Evolutionary conservation across 2,797 vertebrate genomes (phyloP).

Genomic region (Gymnocypris eckloni): DNA sequence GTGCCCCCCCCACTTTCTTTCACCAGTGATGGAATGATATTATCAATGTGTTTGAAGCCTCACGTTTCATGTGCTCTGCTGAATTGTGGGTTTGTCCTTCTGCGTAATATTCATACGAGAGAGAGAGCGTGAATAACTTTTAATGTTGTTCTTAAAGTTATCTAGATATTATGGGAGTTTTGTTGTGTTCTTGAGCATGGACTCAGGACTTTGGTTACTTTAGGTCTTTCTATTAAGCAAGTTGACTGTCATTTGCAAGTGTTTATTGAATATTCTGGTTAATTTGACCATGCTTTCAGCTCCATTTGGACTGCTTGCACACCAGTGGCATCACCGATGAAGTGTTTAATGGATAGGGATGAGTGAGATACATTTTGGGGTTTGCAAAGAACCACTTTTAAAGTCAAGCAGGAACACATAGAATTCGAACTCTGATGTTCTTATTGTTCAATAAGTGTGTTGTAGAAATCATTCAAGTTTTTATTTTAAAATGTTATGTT

Average conservation of each 20-base stretch:
- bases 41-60: slow-evolving; percentile 50
- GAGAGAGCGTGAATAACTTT: slow-evolving; percentile 18
- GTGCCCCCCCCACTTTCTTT: slow-evolving; percentile 56
- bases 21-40: slow-evolving; percentile 61
- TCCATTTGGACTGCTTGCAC: not conserved
- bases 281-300: not conserved
- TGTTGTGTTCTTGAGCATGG: not conserved
- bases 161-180: not conserved
- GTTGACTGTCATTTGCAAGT: not conserved
- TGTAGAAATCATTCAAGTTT: not conserved
- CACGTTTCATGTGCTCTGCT: slow-evolving; percentile 53
- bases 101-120: slow-evolving; percentile 2
- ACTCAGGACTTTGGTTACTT: not conserved
- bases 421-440: not conserved
- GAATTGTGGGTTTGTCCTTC: slow-evolving; percentile 14
- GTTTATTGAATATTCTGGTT: not conserved
- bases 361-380: not conserved
- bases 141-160: not conserved
- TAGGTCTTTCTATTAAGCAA: not conserved
- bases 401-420: too few relatives aligned
- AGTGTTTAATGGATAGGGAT: not conserved
- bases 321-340: not conserved
- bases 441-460: not conserved
- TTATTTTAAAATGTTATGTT: not conserved
- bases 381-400: not conserved